phyloP scores from a whole-genome alignment of 2,888 invertebrate genomes.

The Megalurothrips usitatus region DNA sequence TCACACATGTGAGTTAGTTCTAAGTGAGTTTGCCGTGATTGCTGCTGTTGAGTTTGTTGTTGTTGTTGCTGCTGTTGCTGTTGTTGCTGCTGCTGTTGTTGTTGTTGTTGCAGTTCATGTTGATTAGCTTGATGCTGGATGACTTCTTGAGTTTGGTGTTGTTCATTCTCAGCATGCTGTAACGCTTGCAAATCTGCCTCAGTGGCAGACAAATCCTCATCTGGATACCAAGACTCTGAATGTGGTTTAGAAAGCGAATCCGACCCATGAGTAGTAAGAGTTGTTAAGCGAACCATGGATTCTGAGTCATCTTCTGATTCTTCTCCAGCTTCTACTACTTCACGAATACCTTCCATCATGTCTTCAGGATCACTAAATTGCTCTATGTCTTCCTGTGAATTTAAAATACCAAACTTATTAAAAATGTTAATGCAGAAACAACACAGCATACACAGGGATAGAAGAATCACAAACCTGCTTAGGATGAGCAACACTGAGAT shows the following conservation, averaged over 20 bases:
- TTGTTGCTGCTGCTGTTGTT: background rate
- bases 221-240: slow-evolving; percentile 43
- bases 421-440: background rate
- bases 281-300: background rate
- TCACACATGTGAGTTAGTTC: slow-evolving; percentile 40
- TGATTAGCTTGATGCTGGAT: slow-evolving; percentile 31
- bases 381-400: slow-evolving; percentile 53
- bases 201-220: slow-evolving; percentile 48
- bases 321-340: slow-evolving; percentile 60
- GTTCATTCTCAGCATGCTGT: slow-evolving; percentile 39
- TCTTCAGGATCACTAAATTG: slow-evolving; percentile 85
- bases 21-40: background rate
- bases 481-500: slow-evolving; percentile 56
- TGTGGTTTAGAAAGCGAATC: slow-evolving; percentile 22
- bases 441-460: background rate
- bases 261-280: slow-evolving; percentile 25
- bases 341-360: slow-evolving; percentile 78
- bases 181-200: slow-evolving; percentile 49
- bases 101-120: background rate
- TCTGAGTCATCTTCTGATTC: slow-evolving; percentile 21
- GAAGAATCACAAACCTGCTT: slow-evolving; percentile 38
- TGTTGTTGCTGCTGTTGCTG: slow-evolving; percentile 29
- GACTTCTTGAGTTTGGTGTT: slow-evolving; percentile 32
- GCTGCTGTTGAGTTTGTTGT: slow-evolving; percentile 11
- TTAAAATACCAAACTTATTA: background rate